phyloP scores from a whole-genome alignment of 2,113 vertebrate species.

The Malurus cyaneus region DNA sequence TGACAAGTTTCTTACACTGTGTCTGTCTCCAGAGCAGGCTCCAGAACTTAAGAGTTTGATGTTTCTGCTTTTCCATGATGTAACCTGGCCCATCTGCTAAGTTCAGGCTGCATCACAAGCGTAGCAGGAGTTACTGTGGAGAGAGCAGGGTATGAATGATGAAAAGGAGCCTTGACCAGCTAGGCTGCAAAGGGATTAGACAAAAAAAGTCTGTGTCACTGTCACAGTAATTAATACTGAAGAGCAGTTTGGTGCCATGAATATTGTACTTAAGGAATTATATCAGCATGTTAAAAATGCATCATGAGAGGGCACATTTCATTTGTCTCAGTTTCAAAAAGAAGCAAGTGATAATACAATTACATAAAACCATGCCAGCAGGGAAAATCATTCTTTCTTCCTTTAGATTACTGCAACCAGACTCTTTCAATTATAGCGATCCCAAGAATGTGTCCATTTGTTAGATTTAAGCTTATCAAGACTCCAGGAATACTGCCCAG shows the following conservation, averaged over 20 bases:
- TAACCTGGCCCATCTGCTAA: slow-evolving; percentile 25
- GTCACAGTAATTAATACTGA: slow-evolving; percentile 59
- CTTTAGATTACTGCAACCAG: background rate
- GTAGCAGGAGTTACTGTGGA: slow-evolving; percentile 20
- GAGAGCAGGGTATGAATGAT: slow-evolving; percentile 16
- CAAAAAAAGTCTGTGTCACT: background rate
- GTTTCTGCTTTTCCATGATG: slow-evolving; percentile 39
- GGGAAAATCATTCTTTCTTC: slow-evolving; percentile 24
- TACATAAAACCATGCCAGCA: background rate
- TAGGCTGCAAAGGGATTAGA: slow-evolving; percentile 8
- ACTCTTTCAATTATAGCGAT: slow-evolving; percentile 2
- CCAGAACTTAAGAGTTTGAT: background rate
- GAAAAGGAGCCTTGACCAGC: slow-evolving; percentile 44
- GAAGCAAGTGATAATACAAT: slow-evolving; percentile 36
- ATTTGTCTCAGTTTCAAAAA: slow-evolving; percentile 28
- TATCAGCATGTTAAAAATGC: slow-evolving; percentile 58
- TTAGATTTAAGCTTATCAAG: slow-evolving; percentile 11
- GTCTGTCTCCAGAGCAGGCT: slow-evolving; percentile 24
- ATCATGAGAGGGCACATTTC: slow-evolving; percentile 50
- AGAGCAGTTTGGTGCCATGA: slow-evolving; percentile 52
- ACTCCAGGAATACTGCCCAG: background rate
- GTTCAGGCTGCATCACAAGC: slow-evolving; percentile 27
- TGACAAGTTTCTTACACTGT: slow-evolving; percentile 27
- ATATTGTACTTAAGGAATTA: slow-evolving; percentile 58
- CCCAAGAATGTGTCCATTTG: background rate